Evolutionary conservation across 2,888 invertebrate genomes (phyloP).

Genomic region (Meteorus cinctellus): DNA sequence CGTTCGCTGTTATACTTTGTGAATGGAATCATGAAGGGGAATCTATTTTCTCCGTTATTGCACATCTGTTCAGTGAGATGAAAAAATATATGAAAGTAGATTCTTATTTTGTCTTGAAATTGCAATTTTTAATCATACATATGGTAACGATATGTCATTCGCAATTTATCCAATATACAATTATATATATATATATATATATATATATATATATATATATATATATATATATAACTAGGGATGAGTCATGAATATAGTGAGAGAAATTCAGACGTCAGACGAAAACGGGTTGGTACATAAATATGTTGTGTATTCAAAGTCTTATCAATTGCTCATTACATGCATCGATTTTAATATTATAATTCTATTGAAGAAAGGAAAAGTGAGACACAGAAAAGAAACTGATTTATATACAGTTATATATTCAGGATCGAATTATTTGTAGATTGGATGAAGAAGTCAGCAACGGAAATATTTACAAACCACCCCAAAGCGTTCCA

Average conservation of each 20-base stretch:
- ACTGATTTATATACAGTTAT: conserved; percentile 4
- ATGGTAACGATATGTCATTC: conserved; percentile 2
- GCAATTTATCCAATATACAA: conserved; percentile 16
- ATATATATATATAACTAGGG: not conserved
- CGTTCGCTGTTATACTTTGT: not conserved
- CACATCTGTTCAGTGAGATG: not conserved
- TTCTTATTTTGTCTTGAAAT: not conserved
- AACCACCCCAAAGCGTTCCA: conserved; percentile 40
- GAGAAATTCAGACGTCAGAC: not conserved
- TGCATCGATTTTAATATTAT: conserved; percentile 40
- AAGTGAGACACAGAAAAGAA: not conserved
- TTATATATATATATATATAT: not conserved
- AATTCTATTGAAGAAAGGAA: conserved; percentile 16
- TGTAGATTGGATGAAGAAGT: not conserved
- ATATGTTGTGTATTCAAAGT: conserved; percentile 25
- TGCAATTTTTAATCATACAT: not conserved
- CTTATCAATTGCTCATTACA: conserved; percentile 42
- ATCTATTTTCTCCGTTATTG: not conserved
- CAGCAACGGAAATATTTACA: conserved; percentile 14
- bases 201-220: not conserved
- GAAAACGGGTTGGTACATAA: conserved; percentile 32
- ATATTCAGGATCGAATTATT: not conserved
- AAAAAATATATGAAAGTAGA: not conserved
- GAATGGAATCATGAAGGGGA: not conserved
- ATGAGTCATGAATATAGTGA: conserved; percentile 11